Evolutionary conservation across 2,113 vertebrate species (phyloP).

Genomic region (Taxidea taxus): DNA sequence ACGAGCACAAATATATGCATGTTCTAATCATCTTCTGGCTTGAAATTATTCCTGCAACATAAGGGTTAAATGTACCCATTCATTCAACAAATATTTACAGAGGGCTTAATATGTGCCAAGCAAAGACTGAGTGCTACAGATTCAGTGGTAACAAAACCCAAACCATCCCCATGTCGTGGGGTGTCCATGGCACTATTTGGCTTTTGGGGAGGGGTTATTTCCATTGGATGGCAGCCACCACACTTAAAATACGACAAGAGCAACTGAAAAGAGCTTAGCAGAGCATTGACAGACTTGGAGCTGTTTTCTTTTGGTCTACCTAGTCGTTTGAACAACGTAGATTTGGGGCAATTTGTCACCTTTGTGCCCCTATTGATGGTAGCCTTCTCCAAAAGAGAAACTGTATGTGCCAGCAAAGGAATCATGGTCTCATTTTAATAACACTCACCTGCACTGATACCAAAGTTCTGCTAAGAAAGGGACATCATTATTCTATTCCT

Average conservation of each 20-base stretch:
- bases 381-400: conserved; percentile 23
- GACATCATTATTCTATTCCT: not conserved
- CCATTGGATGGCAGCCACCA: not conserved
- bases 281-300: not conserved
- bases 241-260: not conserved
- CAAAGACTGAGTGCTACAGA: not conserved
- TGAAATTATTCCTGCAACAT: not conserved
- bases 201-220: not conserved
- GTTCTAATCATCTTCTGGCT: not conserved
- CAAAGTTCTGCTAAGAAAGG: not conserved
- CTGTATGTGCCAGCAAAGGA: not conserved
- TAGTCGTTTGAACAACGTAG: not conserved
- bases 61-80: not conserved
- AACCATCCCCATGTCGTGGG: not conserved
- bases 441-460: not conserved
- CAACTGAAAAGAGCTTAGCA: not conserved
- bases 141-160: not conserved
- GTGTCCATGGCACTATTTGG: not conserved
- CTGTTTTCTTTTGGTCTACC: not conserved
- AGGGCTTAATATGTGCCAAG: not conserved
- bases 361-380: conserved; percentile 9
- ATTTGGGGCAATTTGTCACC: not conserved
- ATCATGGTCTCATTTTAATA: conserved; percentile 1
- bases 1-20: not conserved
- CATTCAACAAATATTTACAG: not conserved